Conservation (phyloP, 2,113 vertebrate genomes). For the Nothobranchius furzeri region DNA sequence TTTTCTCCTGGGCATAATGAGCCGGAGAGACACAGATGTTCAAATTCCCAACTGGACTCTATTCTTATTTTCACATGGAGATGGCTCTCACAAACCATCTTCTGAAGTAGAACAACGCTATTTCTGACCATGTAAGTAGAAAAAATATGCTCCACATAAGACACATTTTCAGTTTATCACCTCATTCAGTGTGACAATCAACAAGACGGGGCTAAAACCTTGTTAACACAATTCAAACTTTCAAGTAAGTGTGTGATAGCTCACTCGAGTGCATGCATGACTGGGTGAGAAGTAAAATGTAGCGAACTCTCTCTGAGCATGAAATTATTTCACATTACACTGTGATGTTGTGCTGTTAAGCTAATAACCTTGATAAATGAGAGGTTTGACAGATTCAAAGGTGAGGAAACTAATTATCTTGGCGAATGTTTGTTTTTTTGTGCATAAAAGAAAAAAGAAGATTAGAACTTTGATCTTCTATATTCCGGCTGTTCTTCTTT, state of each 20-base stretch:
- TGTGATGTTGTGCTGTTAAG: constrained; percentile 20
- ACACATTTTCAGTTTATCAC: constrained; percentile 46
- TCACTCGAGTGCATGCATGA: not conserved
- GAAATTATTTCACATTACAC: constrained; percentile 1
- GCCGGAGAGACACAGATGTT: constrained; percentile 64
- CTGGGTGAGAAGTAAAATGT: constrained; percentile 7
- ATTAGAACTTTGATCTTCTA: too few species aligned
- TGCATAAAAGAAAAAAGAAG: too few species aligned
- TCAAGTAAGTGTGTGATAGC: not conserved
- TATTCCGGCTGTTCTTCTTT: too few species aligned
- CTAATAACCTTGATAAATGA: constrained; percentile 35
- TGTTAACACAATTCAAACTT: constrained; percentile 10
- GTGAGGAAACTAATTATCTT: not conserved
- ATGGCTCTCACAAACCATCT: constrained; percentile 24
- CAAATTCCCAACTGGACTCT: constrained; percentile 59
- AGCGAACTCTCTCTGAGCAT: constrained; percentile 6
- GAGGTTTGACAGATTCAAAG: constrained; percentile 26
- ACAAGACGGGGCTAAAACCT: too few species aligned
- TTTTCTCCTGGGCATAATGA: constrained; percentile 50
- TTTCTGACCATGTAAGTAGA: constrained; percentile 54
- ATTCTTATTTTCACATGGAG: constrained; percentile 51
- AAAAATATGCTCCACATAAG: constrained; percentile 39
- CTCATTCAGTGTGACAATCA: too few species aligned
- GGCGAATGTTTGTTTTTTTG: too few species aligned
- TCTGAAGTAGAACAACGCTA: constrained; percentile 20